Conservation (phyloP, 2,888 invertebrate species). For the Resseliella maxima region DNA sequence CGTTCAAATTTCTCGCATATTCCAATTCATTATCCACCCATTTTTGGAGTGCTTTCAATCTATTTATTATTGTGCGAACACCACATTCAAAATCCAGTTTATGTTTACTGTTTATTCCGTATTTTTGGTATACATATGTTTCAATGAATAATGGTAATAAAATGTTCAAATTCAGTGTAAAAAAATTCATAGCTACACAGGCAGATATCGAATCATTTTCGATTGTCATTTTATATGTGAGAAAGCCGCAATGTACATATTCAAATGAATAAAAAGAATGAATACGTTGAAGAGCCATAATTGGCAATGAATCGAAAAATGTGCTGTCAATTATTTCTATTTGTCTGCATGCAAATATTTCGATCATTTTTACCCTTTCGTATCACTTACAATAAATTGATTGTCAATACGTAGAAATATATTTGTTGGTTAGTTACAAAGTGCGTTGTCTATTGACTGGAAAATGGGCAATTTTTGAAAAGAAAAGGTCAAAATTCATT, state of each 20-base stretch:
- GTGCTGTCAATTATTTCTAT: not conserved
- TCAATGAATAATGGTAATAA: not conserved
- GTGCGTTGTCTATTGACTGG: not conserved
- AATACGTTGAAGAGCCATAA: not conserved
- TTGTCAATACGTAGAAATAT: not conserved
- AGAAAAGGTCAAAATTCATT: not conserved
- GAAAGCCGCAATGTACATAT: not conserved
- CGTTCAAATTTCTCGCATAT: constrained; percentile 24
- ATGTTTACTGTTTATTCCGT: constrained; percentile 3
- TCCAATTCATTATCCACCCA: constrained; percentile 44
- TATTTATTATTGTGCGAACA: not conserved
- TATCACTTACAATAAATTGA: not conserved
- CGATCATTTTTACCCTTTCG: not conserved
- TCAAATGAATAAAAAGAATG: not conserved
- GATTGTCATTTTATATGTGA: not conserved
- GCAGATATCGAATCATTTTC: not conserved
- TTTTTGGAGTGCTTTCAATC: constrained; percentile 39
- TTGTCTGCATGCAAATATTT: not conserved
- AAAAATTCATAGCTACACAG: not conserved
- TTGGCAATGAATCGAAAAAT: not conserved
- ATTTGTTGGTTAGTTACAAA: not conserved
- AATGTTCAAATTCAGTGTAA: not conserved
- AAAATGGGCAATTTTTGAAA: not conserved
- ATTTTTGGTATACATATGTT: constrained; percentile 42
- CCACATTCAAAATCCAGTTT: not conserved